phyloP scores from a whole-genome alignment of 2,113 vertebrate genomes.

The Ictalurus punctatus region DNA sequence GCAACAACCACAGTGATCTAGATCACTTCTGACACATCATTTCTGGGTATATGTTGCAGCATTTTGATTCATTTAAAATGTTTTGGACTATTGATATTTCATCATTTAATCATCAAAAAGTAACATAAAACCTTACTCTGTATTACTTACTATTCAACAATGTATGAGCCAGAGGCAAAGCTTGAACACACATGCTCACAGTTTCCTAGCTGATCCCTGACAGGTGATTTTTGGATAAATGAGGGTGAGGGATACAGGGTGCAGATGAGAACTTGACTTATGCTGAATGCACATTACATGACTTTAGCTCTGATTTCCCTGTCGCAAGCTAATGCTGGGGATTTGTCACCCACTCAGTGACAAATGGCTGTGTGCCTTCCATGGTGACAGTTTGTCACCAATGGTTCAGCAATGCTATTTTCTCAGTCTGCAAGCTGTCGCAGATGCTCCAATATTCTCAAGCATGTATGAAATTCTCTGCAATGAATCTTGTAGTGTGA shows the following conservation, averaged over 20 bases:
- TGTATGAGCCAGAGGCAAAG: not conserved
- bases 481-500: not conserved
- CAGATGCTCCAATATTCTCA: not conserved
- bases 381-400: not conserved
- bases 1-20: not conserved
- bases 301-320: not conserved
- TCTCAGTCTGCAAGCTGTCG: not conserved
- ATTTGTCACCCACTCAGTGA: not conserved
- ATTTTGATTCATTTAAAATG: not conserved
- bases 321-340: not conserved
- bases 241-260: not conserved
- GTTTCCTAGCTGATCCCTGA: not conserved
- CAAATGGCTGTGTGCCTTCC: not conserved
- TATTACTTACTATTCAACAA: not conserved
- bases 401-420: not conserved
- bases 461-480: not conserved
- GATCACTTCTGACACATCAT: not conserved
- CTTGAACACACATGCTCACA: not conserved
- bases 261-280: not conserved
- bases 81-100: not conserved
- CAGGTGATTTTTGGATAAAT: not conserved
- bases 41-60: not conserved
- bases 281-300: not conserved
- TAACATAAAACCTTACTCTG: not conserved
- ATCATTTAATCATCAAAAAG: not conserved